Percentiles rank a stretch among this genome's conserved stretches.
Evolutionary conservation across 2,113 vertebrate species (phyloP).

Genomic region (Rhodinocichla rosea): DNA sequence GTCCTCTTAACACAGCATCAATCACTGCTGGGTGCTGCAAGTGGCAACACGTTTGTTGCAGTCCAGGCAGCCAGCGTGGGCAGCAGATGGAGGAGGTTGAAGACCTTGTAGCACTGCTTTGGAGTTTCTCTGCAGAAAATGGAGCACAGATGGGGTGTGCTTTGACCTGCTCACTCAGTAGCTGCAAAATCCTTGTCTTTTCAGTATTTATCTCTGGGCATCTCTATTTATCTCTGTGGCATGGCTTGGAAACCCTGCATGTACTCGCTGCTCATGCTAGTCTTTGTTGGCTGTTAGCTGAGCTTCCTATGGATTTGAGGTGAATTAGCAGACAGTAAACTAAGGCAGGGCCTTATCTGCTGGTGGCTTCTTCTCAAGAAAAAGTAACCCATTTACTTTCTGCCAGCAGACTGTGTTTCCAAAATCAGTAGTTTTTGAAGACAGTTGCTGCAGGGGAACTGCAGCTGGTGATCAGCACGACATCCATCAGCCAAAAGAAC

Average conservation of each 20-base stretch:
- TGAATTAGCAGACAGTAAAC: not conserved
- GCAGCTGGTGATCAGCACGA: not conserved
- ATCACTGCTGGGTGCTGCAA: slow-evolving; percentile 24
- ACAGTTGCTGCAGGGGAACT: not conserved
- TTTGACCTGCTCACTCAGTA: slow-evolving; percentile 26
- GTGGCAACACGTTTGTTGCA: not conserved
- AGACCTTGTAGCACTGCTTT: not conserved
- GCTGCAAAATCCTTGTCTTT: not conserved
- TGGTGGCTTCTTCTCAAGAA: not conserved
- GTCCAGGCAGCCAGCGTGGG: not conserved
- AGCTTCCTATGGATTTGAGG: not conserved
- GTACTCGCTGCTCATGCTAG: not conserved
- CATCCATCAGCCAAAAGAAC: not conserved
- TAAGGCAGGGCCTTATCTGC: not conserved
- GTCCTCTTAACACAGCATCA: slow-evolving; percentile 32
- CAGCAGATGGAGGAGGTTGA: slow-evolving; percentile 26
- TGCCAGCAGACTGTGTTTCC: not conserved
- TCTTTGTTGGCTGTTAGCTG: not conserved
- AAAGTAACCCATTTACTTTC: not conserved
- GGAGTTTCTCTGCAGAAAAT: not conserved
- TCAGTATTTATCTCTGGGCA: not conserved
- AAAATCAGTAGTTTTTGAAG: not conserved
- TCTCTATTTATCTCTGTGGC: not conserved
- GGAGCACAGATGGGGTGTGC: not conserved
- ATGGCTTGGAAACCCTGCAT: not conserved